These are phyloP conservation scores for Podocnemis expansa DNA, from an alignment of 2,113 vertebrate genomes.

Conservation along the genomic window DNA sequence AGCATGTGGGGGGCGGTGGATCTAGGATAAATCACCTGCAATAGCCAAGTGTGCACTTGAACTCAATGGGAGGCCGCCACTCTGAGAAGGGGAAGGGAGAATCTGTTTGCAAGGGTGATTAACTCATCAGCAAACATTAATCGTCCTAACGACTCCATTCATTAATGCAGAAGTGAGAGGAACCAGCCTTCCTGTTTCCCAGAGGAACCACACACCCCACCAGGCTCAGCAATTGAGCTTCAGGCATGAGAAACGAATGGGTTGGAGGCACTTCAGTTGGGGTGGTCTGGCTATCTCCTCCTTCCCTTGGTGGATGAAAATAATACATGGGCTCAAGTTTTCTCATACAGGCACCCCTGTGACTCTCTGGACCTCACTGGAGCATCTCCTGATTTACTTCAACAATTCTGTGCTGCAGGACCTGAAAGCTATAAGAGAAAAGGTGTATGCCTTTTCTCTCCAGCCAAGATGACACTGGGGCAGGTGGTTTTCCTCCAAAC, in stretches of 20 bases:
- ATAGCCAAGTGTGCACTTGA: constrained; percentile 34
- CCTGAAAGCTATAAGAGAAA: neutral
- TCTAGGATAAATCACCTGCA: constrained; percentile 26
- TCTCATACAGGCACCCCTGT: neutral
- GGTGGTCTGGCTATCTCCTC: neutral
- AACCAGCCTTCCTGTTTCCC: constrained; percentile 36
- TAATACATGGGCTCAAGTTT: neutral
- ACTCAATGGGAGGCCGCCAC: constrained; percentile 39
- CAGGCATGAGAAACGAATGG: neutral
- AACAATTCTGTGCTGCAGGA: neutral
- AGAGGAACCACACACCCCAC: constrained; percentile 21
- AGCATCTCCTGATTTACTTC: neutral
- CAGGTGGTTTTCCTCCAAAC: neutral
- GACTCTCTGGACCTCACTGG: neutral
- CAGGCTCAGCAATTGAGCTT: neutral
- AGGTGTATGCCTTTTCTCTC: neutral
- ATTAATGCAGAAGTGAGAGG: constrained; percentile 65
- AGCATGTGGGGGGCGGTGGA: neutral
- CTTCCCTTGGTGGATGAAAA: neutral
- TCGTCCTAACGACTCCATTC: constrained; percentile 69
- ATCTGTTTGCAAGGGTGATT: constrained; percentile 67
- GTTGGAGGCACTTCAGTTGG: neutral
- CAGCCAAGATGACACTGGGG: neutral
- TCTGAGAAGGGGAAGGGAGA: constrained; percentile 46
- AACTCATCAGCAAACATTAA: constrained; percentile 79